Percentiles rank a stretch among this genome's conserved stretches.
Conservation (phyloP, 1,140 invertebrate species). For the Metopolophium dirhodum region DNA sequence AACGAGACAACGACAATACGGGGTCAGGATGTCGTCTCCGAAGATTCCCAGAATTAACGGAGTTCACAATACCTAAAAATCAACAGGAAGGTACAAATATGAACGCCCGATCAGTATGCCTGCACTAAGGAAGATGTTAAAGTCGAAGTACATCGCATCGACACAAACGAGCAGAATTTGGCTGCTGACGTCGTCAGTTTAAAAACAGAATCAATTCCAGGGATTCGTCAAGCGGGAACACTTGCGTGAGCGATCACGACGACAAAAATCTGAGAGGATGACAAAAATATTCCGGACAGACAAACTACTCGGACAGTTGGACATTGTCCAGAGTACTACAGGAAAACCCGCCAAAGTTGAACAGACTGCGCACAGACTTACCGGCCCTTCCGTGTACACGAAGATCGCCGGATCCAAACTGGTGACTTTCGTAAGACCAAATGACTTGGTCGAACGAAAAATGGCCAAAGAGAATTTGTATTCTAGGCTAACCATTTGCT, state of each 20-base stretch:
- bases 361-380: neutral
- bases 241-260: neutral
- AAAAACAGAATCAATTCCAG: neutral
- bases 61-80: neutral
- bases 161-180: neutral
- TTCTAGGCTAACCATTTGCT: neutral
- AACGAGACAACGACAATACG: neutral
- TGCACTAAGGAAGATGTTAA: neutral
- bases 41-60: neutral
- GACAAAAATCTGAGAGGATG: no score
- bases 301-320: no score
- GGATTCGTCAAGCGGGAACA: neutral
- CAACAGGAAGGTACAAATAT: neutral
- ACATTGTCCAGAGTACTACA: neutral
- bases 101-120: neutral
- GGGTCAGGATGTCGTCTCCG: neutral
- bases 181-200: no score
- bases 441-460: neutral
- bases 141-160: neutral
- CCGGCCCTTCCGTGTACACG: neutral
- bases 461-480: neutral
- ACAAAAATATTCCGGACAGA: no score
- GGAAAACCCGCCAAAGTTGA: neutral
- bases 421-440: neutral
- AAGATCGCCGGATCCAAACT: neutral